Base-by-base conservation (phyloP, 1,140 invertebrate species). In the Listronotus oregonensis region DNA sequence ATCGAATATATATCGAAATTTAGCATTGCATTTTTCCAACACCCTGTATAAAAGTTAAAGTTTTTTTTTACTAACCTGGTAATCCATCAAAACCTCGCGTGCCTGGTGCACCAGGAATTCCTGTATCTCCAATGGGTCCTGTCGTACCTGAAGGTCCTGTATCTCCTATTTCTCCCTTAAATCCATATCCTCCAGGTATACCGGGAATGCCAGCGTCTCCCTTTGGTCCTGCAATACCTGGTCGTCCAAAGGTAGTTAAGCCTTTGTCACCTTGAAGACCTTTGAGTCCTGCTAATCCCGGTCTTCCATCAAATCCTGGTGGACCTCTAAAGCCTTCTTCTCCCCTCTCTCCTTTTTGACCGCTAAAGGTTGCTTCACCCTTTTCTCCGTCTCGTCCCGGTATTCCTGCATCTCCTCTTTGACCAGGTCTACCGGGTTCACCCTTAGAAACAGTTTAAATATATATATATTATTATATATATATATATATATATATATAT, bases 271-370 rank as follows among this genome's bases (percentile, higher is more conserved):
- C 64, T 43, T 9, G 14, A 11, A 37, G 7, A 42, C 64, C 64
- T 66, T 72, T 72, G n/a, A 46, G 9, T 5, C 72, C 71, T 51
- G 65, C 64, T 17, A 69, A 34, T 39, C 75, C 75, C 15, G 71
- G 70, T 15, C 43, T 21, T 34, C 81, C 84, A 55, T 71, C 67
- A 50, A 73, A 72, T n/a, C 86, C 86, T 1, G 77, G 78, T 1
- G 73, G 64, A 51, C 86, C 86, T 0, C 71, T 57, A 32, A 73
- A 70, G 15, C 87, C 89, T 34, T 75, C 69, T 40, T 85, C 82
- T n/a, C 90, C 90, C 9, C 73, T 60, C n/a, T 84, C 82, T 62
- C 90, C 90, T 78, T 90, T 88, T 17, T 82, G 80, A 51, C 90
- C 90, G 65, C 83, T 84, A 57, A 84, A 85, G 1, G 86, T 86